These are phyloP conservation scores for Macropus fuliginosus DNA, from an alignment of 2,797 vertebrate genomes.

Conservation along the genomic window DNA sequence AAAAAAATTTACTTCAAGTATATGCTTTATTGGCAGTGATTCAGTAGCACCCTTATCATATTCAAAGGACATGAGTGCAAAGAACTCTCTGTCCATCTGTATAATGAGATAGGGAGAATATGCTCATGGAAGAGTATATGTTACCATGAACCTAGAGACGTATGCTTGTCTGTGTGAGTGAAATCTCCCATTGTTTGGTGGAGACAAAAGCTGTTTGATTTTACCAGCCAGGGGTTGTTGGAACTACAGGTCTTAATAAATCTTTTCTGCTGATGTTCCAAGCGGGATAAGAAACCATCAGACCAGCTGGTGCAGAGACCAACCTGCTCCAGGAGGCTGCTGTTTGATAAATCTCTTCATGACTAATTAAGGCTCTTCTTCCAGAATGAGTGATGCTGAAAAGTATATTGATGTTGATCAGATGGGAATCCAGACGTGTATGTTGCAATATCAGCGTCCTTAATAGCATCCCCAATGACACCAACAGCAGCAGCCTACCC, in stretches of 20 bases:
- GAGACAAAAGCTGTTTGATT: constrained; percentile 15
- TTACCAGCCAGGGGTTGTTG: constrained; percentile 17
- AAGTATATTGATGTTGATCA: constrained; percentile 42
- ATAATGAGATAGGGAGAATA: background rate
- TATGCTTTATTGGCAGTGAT: background rate
- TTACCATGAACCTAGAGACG: background rate
- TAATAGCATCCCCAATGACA: constrained; percentile 17
- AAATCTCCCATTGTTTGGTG: background rate
- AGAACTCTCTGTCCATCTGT: background rate
- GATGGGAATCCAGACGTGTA: constrained; percentile 60
- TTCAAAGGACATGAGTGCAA: background rate
- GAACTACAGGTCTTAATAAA: constrained; percentile 35
- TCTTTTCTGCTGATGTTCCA: background rate
- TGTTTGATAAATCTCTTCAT: constrained; percentile 78
- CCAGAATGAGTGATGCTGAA: constrained; percentile 64
- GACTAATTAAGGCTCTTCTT: constrained; percentile 75
- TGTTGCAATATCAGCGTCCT: background rate
- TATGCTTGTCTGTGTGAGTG: background rate
- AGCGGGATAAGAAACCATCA: constrained; percentile 32
- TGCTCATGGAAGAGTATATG: background rate
- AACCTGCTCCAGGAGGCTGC: constrained; percentile 45
- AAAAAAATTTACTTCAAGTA: background rate
- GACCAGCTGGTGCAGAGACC: constrained; percentile 79
- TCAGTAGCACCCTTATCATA: background rate
- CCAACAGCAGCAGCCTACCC: constrained; percentile 16